Base-by-base conservation (phyloP, 2,888 invertebrate genomes). In the Scrobipalpa costella region DNA sequence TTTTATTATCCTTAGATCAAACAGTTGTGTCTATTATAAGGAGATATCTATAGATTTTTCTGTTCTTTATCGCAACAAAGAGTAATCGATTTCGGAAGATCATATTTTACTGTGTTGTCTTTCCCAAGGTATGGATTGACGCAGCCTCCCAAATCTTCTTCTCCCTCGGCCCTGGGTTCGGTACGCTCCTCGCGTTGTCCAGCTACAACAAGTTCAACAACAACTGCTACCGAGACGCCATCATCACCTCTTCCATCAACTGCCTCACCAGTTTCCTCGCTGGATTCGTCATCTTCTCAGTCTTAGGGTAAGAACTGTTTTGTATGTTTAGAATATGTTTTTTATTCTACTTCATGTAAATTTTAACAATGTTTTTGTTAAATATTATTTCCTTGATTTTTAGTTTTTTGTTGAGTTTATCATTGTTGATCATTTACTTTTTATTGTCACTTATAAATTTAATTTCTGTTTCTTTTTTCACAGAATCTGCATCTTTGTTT, bases 181-280 rank as follows among this genome's bases (percentile, higher is more conserved):
- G 98, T 17, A 97, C 97, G 0, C 92, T 98, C 1, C 86, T 98
- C 61, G 98, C 98, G 0, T 90, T 98, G 9, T 96, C 98, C 69
- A 97, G 97, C 83, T 98, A 98, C 88, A 98, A 98, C 88, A 97
- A 97, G 83, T 97, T 98, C 85, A 95, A 97, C 82, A 98, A 98
- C 85, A 98, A 98, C 86, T 95, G 95, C 82, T 95, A 95, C 83
- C 94, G 98, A 62, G 98, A 98, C 85, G 98, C 98, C 5, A 92
- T 98, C 67, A 92, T 98, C 67, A 98, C 98, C 0, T 97, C 97
- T 75, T 95, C 94, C 69, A 96, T 98, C 78, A 98, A 98, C 89
- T 98, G 97, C 76, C 90, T 96, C 69, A 98, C 98, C 9, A 98
- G 98, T 81, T 98, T 98, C 83, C 92, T 98, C 61, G 97, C 98